Evolutionary conservation across 2,888 invertebrate species (phyloP).

Genomic region (Nezara viridula): DNA sequence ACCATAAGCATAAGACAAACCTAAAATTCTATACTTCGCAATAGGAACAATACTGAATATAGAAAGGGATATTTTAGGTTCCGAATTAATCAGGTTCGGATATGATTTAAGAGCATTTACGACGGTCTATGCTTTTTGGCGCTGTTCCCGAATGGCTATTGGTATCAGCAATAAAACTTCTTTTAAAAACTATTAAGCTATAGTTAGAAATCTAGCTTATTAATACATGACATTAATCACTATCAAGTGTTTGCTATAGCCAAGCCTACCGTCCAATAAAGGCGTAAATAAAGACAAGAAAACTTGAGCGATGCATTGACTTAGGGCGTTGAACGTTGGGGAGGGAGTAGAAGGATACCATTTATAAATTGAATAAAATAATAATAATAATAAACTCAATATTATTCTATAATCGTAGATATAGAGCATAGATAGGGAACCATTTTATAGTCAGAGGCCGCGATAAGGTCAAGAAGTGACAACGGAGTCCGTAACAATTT

Average conservation of each 20-base stretch:
- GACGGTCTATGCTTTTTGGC: slow-evolving; percentile 23
- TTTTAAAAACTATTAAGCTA: slow-evolving; percentile 25
- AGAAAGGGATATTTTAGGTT: slow-evolving; percentile 13
- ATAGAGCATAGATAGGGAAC: too few species aligned
- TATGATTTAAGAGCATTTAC: slow-evolving; percentile 31
- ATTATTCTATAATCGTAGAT: too few species aligned
- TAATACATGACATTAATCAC: not conserved
- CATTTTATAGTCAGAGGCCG: too few species aligned
- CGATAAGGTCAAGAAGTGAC: too few species aligned
- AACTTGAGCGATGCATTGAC: too few species aligned
- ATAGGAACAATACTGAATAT: not conserved
- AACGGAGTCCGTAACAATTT: too few species aligned
- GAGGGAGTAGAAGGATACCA: too few species aligned
- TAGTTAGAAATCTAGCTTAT: not conserved
- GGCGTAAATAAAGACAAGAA: too few species aligned
- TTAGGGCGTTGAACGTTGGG: too few species aligned
- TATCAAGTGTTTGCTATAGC: not conserved
- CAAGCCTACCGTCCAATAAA: not conserved
- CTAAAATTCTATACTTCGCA: not conserved
- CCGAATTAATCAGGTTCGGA: not conserved
- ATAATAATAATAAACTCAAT: too few species aligned
- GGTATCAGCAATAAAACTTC: slow-evolving; percentile 15
- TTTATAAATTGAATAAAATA: too few species aligned
- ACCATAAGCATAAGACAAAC: too few species aligned
- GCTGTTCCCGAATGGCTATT: not conserved